These are phyloP conservation scores for Podilymbus podiceps DNA, from an alignment of 2,113 vertebrate species.

Conservation along the genomic window DNA sequence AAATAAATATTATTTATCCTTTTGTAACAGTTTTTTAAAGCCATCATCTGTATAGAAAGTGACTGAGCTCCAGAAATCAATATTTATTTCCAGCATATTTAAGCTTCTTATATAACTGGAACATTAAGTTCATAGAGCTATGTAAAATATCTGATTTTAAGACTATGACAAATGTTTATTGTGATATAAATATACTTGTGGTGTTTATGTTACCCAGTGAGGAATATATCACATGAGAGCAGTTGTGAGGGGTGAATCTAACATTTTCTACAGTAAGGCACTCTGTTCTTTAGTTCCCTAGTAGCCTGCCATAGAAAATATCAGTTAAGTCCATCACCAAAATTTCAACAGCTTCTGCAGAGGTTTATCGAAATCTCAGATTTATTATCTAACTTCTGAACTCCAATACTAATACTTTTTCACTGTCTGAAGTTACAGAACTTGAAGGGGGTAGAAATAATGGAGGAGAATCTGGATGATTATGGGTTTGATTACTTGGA, in stretches of 20 bases:
- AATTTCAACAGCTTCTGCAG: background rate
- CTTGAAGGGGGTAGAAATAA: background rate
- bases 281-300: background rate
- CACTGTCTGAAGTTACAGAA: background rate
- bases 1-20: conserved; percentile 50
- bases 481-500: background rate
- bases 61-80: conserved; percentile 38
- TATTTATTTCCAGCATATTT: conserved; percentile 54
- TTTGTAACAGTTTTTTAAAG: background rate
- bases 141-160: conserved; percentile 38
- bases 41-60: conserved; percentile 17
- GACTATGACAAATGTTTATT: conserved; percentile 2
- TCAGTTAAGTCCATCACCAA: background rate
- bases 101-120: conserved; percentile 27
- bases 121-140: conserved; percentile 35
- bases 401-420: background rate
- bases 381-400: background rate
- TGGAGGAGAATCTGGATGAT: background rate
- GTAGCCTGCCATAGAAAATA: background rate
- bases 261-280: background rate
- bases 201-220: background rate
- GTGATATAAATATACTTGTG: background rate
- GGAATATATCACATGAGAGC: background rate
- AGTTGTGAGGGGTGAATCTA: background rate
- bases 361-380: background rate